Base-by-base conservation (phyloP, 2,113 vertebrate species). In the Genyomyrus donnyi region DNA sequence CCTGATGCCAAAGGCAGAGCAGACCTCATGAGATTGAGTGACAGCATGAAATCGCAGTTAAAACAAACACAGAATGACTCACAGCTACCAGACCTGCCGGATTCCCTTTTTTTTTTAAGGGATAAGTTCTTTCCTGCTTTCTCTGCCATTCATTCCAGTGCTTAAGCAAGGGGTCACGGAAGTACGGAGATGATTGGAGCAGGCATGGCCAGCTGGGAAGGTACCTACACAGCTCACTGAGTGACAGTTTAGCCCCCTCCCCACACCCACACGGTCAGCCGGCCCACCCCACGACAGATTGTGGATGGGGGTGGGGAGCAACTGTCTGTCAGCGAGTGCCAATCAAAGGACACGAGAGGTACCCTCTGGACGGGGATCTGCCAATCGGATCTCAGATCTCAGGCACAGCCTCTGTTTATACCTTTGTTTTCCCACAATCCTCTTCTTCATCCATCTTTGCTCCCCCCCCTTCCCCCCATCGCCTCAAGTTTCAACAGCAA, bases 401-500 rank as follows among this genome's bases (percentile, higher is more conserved):
- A 84, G 42, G 42, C 39, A 35, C 19, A 84, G 80, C 39, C 19
- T 42, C 80, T 46, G 39, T 15, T 21, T 45, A 85, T 21, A 24
- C 17, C 80, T 48, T 85, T 85, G 8, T 46, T 21, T 85, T 48
- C n/a, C 83, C 45, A 85, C 45, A 85, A 19, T 85, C 83, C 83
- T 85, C 35, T 21, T 85, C 83, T 85, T 8, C n/a, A 52, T 89
- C 70, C 88, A 83, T 83, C 66, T 83, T 70, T 70, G 49, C 31
- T 48, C 39, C 58, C 62, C 62, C 21, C 62, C 5, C 24, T 3
- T 2, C 1, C 88, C 27, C 66, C 17, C 62, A 84, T 39, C 42
- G 19, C 8, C 45, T 48, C 19, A 45, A 21, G 42, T 85, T 85
- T 89, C 48, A 10, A 53, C 70, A 77, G 70, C 49, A 17, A 24